Evolutionary conservation across 2,888 invertebrate genomes (phyloP).

Genomic region (Amiota communis): DNA sequence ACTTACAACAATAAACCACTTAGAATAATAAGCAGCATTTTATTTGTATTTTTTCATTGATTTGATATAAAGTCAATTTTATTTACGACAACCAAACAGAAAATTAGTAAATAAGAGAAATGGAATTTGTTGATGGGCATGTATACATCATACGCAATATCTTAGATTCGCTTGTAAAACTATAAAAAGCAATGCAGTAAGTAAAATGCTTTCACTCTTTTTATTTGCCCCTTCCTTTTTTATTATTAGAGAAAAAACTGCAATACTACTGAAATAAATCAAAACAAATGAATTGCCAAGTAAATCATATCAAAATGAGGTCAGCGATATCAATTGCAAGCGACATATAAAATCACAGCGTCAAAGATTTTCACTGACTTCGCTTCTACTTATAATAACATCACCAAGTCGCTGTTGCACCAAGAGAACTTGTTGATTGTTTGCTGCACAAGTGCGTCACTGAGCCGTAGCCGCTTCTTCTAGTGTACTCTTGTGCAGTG

Average conservation of each 20-base stretch:
- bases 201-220: conserved; percentile 64
- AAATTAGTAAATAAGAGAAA: background rate
- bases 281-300: conserved; percentile 53
- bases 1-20: conserved; percentile 27
- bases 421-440: background rate
- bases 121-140: conserved; percentile 19
- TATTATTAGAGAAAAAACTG: no score
- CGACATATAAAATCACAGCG: conserved; percentile 62
- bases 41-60: conserved; percentile 21
- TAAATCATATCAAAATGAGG: conserved; percentile 51
- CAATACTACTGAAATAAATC: no score
- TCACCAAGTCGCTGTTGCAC: conserved; percentile 38
- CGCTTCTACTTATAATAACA: background rate
- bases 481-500: background rate
- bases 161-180: background rate
- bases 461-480: conserved; percentile 12
- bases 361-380: conserved; percentile 33
- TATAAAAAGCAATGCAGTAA: conserved; percentile 14
- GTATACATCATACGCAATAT: conserved; percentile 45
- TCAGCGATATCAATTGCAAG: conserved; percentile 66
- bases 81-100: conserved; percentile 7
- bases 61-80: background rate
- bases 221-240: background rate
- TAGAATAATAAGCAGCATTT: conserved; percentile 43
- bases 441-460: conserved; percentile 20